Conservation (phyloP, 1,140 invertebrate species). For the Aphaenogaster floridana region DNA sequence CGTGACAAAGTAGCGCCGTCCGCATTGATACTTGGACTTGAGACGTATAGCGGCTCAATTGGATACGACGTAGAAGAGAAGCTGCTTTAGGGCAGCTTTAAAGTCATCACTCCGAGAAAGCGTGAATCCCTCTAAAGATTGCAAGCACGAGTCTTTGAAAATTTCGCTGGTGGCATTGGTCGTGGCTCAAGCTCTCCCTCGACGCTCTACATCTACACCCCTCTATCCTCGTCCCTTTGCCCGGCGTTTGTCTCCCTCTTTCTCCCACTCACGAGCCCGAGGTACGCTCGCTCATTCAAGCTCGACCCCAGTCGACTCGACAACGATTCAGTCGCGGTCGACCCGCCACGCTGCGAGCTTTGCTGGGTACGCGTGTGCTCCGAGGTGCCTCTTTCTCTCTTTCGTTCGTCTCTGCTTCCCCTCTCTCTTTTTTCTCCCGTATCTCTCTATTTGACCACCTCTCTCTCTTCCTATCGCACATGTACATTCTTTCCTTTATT, state of each 20-base stretch:
- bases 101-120: slow-evolving; percentile 15
- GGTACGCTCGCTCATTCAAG: slow-evolving; percentile 83
- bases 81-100: neutral
- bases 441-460: neutral
- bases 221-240: slow-evolving; percentile 49
- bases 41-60: neutral
- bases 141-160: neutral
- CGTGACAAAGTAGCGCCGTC: neutral
- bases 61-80: neutral
- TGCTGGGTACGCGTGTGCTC: slow-evolving; percentile 36
- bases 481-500: neutral
- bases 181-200: slow-evolving; percentile 45
- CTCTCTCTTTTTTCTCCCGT: neutral
- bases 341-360: slow-evolving; percentile 82
- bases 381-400: slow-evolving; percentile 41
- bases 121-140: slow-evolving; percentile 40
- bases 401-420: neutral
- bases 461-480: neutral
- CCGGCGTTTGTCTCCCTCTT: slow-evolving; percentile 25
- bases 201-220: slow-evolving; percentile 11
- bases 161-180: slow-evolving; percentile 41
- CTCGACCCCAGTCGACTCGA: slow-evolving; percentile 78
- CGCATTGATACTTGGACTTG: neutral
- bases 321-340: slow-evolving; percentile 84
- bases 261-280: slow-evolving; percentile 54